A percentile compares a stretch with the other conserved stretches of the same genome.
phyloP scores from a whole-genome alignment of 2,888 invertebrate species.

The Spatulosminthurus flaviceps region DNA sequence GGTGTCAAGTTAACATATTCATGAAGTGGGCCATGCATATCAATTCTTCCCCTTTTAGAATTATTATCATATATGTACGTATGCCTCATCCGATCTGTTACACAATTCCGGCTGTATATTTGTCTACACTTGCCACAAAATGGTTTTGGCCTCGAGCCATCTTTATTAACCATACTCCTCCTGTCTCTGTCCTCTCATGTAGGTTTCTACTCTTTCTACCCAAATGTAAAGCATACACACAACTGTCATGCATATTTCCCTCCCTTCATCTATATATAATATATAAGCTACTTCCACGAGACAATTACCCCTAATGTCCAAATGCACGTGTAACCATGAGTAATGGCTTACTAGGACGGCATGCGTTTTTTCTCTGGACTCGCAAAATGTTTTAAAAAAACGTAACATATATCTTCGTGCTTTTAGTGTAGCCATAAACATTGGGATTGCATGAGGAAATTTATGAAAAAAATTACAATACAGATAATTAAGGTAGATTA shows the following conservation, averaged over 20 bases:
- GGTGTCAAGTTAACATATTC: constrained; percentile 39
- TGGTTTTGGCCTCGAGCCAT: constrained; percentile 44
- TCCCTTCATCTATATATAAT: too few relatives aligned
- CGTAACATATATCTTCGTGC: too few relatives aligned
- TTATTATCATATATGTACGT: too few relatives aligned
- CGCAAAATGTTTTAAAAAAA: too few relatives aligned
- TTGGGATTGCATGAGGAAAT: too few relatives aligned
- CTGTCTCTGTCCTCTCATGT: constrained; percentile 36
- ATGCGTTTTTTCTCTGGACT: too few relatives aligned
- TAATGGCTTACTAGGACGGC: background rate
- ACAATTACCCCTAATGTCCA: constrained; percentile 1
- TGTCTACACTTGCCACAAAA: constrained; percentile 42
- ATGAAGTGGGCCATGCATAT: constrained; percentile 29
- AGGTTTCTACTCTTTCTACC: constrained; percentile 13
- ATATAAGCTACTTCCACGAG: background rate
- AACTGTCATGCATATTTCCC: background rate
- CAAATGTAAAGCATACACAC: background rate
- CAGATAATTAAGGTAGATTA: too few relatives aligned
- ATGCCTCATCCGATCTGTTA: too few relatives aligned
- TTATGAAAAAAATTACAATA: too few relatives aligned
- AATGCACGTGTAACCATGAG: background rate
- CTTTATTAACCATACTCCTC: constrained; percentile 39
- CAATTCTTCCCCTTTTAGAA: too few relatives aligned
- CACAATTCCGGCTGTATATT: background rate
- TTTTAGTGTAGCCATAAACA: too few relatives aligned